Percentiles rank a stretch among this genome's conserved stretches.
Evolutionary conservation across 2,888 invertebrate species (phyloP).

Genomic region (Dolichomitus sp.): DNA sequence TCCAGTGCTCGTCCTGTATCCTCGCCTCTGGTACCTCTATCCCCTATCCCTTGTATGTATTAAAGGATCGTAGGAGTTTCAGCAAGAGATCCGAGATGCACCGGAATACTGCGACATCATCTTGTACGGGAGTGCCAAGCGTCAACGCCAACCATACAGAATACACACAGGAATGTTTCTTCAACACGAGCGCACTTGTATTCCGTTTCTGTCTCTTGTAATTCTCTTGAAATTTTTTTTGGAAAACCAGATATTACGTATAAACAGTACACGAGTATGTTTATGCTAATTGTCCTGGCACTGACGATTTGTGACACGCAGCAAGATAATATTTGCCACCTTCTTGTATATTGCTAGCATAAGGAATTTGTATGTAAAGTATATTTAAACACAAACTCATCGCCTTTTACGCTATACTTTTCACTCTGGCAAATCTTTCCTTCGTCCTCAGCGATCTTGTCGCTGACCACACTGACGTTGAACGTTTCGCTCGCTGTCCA

Average conservation of each 20-base stretch:
- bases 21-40: slow-evolving; percentile 40
- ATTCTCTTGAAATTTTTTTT: slow-evolving; percentile 7
- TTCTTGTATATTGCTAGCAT: not conserved
- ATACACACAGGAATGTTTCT: slow-evolving; percentile 51
- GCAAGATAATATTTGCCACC: slow-evolving; percentile 48
- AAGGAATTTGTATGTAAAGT: slow-evolving; percentile 2
- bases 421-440: slow-evolving; percentile 38
- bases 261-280: slow-evolving; percentile 27
- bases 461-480: slow-evolving; percentile 33
- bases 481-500: slow-evolving; percentile 39
- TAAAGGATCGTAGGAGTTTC: slow-evolving; percentile 67
- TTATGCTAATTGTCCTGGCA: slow-evolving; percentile 50
- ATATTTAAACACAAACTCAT: slow-evolving; percentile 26
- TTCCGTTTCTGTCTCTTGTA: slow-evolving; percentile 1
- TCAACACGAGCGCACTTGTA: slow-evolving; percentile 28
- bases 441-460: slow-evolving; percentile 1
- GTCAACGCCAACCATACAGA: slow-evolving; percentile 64
- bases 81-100: slow-evolving; percentile 61
- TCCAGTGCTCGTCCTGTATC: slow-evolving; percentile 36
- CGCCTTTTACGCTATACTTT: slow-evolving; percentile 35
- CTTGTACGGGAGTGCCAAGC: slow-evolving; percentile 71
- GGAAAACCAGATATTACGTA: slow-evolving; percentile 42
- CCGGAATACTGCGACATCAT: slow-evolving; percentile 71
- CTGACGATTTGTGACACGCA: slow-evolving; percentile 7
- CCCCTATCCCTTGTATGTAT: slow-evolving; percentile 43